Conservation (phyloP, 1,140 invertebrate genomes). For the Hyposmocoma kahamanoa region DNA sequence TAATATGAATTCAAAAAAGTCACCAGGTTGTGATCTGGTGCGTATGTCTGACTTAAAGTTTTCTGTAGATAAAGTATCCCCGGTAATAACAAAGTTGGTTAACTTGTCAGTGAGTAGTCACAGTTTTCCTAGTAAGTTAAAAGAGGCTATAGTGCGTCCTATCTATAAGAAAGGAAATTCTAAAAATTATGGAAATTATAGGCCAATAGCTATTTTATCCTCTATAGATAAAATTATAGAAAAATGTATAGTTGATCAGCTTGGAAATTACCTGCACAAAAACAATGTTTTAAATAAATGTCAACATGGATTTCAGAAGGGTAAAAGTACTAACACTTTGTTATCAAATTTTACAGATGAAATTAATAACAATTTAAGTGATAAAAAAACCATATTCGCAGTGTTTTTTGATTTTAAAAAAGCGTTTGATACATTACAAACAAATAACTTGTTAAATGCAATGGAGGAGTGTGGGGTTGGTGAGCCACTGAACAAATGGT, state of each 20-base stretch:
- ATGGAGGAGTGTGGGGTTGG: no score
- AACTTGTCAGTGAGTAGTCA: no score
- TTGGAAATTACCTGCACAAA: not conserved
- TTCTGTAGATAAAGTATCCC: not conserved
- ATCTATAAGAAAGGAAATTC: slow-evolving; percentile 4
- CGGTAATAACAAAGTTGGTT: no score
- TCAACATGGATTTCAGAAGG: slow-evolving; percentile 3
- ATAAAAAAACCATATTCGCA: not conserved
- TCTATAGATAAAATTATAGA: slow-evolving; percentile 5
- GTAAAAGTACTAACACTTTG: slow-evolving; percentile 5
- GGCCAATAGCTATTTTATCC: slow-evolving; percentile 5
- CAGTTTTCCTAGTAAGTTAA: no score
- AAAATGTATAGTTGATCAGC: slow-evolving; percentile 5
- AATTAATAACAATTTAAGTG: not conserved
- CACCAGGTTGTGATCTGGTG: slow-evolving; percentile 1
- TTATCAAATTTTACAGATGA: slow-evolving; percentile 7
- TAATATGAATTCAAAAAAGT: not conserved
- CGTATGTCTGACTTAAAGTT: slow-evolving; percentile 3
- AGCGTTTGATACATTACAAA: no score
- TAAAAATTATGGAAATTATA: slow-evolving; percentile 2
- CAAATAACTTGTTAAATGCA: no score
- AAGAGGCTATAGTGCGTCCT: slow-evolving; percentile 4
- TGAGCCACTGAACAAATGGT: no score
- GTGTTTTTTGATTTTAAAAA: no score
- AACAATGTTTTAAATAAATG: not conserved